phyloP scores from a whole-genome alignment of 2,113 vertebrate genomes.

The Pristiophorus japonicus region DNA sequence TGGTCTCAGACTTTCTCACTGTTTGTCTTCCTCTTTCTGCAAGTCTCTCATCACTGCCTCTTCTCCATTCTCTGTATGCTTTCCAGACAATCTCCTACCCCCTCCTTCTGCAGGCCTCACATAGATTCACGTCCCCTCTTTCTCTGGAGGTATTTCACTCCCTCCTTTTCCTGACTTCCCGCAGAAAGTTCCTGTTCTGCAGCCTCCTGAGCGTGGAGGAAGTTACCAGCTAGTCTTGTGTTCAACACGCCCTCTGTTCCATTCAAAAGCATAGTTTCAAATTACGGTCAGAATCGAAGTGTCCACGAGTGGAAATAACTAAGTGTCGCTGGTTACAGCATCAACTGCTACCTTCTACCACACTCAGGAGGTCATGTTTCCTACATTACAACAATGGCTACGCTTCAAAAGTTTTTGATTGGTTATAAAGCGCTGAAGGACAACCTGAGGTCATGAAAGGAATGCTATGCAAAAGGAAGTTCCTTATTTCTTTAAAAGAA shows the following conservation, averaged over 20 bases:
- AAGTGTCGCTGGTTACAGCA: not conserved
- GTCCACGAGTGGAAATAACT: not conserved
- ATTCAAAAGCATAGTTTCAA: not conserved
- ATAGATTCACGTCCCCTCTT: not conserved
- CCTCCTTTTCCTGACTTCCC: not conserved
- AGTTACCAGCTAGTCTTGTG: not conserved
- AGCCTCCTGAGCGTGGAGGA: not conserved
- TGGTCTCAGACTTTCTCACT: no score
- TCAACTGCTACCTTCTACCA: not conserved
- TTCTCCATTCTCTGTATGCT: not conserved
- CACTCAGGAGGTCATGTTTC: no score
- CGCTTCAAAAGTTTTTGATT: no score
- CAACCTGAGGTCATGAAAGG: no score
- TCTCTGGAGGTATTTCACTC: not conserved
- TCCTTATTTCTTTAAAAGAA: not conserved
- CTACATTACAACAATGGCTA: no score
- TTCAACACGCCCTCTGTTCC: not conserved
- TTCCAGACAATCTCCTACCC: not conserved
- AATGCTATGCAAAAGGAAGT: no score
- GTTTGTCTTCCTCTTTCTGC: not conserved
- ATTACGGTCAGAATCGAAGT: not conserved
- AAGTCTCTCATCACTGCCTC: not conserved
- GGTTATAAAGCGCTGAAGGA: no score
- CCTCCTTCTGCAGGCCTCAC: not conserved
- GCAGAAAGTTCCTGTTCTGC: not conserved